Evolutionary conservation across 2,113 vertebrate genomes (phyloP).

Genomic region (Nymphicus hollandicus): DNA sequence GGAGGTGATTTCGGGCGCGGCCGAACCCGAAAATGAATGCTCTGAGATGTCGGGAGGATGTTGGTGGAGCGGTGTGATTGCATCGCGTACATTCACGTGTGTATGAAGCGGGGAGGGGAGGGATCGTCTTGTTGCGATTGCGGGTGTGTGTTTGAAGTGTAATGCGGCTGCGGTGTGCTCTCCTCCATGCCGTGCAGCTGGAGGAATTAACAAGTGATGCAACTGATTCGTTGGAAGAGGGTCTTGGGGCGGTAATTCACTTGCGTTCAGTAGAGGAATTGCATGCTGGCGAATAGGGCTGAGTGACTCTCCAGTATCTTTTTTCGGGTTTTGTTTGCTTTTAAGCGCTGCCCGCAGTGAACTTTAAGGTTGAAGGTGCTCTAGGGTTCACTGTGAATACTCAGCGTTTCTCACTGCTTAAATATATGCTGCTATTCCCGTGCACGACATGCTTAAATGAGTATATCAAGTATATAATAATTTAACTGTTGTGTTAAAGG

Average conservation of each 20-base stretch:
- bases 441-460: neutral
- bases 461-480: neutral
- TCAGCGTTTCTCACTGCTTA: rapidly evolving
- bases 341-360: neutral
- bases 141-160: neutral
- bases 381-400: neutral
- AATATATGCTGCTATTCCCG: neutral
- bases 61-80: neutral
- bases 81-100: neutral
- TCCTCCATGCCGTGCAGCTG: neutral
- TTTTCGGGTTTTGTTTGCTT: neutral
- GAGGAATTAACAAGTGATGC: slow-evolving; percentile 38
- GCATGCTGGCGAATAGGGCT: neutral
- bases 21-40: neutral
- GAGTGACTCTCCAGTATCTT: neutral
- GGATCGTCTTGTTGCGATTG: neutral
- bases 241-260: neutral
- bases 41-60: neutral
- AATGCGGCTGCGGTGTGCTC: neutral
- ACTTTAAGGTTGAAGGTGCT: neutral
- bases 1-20: neutral
- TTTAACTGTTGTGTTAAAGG: neutral
- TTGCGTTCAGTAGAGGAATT: neutral
- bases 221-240: slow-evolving; percentile 9
- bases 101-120: neutral